phyloP scores from a whole-genome alignment of 2,888 invertebrate species.

The Syrphus vitripennis region DNA sequence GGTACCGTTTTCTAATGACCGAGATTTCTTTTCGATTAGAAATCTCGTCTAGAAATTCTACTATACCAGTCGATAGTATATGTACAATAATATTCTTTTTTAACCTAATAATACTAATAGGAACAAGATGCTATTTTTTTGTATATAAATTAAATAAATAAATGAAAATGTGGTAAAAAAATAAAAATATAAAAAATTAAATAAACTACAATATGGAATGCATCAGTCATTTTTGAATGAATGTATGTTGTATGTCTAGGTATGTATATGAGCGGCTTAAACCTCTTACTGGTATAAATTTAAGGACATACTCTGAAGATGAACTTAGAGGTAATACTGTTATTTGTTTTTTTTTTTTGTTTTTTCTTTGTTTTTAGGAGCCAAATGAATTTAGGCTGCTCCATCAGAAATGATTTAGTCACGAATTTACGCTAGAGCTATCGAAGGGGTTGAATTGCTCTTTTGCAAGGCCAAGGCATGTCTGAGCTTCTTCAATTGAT shows the following conservation, averaged over 20 bases:
- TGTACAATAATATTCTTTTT: slow-evolving; percentile 11
- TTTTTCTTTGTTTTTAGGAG: not conserved
- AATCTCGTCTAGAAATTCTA: slow-evolving; percentile 23
- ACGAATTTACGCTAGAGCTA: slow-evolving; percentile 16
- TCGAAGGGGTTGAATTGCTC: slow-evolving; percentile 8
- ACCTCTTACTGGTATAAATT: slow-evolving; percentile 55
- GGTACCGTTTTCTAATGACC: not conserved
- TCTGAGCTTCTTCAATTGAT: not conserved
- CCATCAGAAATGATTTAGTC: not conserved
- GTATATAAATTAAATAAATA: slow-evolving; percentile 68
- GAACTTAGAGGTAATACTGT: slow-evolving; percentile 68
- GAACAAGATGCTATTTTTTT: slow-evolving; percentile 59
- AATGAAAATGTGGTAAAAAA: slow-evolving; percentile 4
- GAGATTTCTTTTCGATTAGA: slow-evolving; percentile 18
- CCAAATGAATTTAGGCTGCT: not conserved
- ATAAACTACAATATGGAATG: slow-evolving; percentile 56
- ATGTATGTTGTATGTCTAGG: not conserved
- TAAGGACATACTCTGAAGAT: slow-evolving; percentile 58
- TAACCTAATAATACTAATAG: slow-evolving; percentile 66
- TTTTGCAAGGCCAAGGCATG: not conserved
- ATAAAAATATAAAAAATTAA: slow-evolving; percentile 21
- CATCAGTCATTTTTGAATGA: slow-evolving; percentile 56
- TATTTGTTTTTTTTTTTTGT: not conserved
- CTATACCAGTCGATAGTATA: not conserved
- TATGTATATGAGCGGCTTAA: slow-evolving; percentile 34